Conservation (phyloP, 2,113 vertebrate species). For the Mastomys natalensis region DNA sequence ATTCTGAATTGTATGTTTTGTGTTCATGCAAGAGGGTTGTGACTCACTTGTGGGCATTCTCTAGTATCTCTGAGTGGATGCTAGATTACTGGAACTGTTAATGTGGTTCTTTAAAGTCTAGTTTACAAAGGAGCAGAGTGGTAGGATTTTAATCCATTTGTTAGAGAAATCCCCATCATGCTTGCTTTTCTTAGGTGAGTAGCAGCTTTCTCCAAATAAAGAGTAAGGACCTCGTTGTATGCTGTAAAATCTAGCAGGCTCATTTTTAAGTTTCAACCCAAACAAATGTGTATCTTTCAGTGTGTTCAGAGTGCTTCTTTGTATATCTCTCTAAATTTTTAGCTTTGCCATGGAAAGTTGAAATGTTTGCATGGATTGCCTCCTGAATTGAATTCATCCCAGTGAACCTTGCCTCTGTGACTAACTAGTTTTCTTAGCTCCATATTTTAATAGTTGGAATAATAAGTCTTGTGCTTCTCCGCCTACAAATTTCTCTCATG, state of each 20-base stretch:
- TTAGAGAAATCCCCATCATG: conserved; percentile 21
- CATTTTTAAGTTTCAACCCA: conserved; percentile 45
- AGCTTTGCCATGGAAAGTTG: conserved; percentile 41
- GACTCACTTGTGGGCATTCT: conserved; percentile 24
- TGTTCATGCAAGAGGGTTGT: not conserved
- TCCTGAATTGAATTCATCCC: conserved; percentile 39
- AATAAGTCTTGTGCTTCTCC: not conserved
- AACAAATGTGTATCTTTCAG: conserved; percentile 58
- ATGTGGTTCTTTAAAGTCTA: conserved; percentile 18
- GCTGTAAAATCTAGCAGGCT: conserved; percentile 53
- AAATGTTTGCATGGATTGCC: conserved; percentile 61
- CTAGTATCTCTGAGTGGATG: not conserved
- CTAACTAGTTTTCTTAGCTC: conserved; percentile 43
- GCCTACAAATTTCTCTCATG: not conserved
- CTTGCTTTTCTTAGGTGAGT: conserved; percentile 64
- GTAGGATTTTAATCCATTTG: conserved; percentile 46
- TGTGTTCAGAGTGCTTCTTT: conserved; percentile 48
- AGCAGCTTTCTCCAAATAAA: conserved; percentile 57
- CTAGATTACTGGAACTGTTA: conserved; percentile 29
- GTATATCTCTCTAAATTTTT: conserved; percentile 43
- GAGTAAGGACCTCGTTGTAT: conserved; percentile 68
- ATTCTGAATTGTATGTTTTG: conserved; percentile 17
- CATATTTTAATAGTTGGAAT: conserved; percentile 29
- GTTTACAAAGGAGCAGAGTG: conserved; percentile 20
- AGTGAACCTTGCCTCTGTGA: conserved; percentile 50